These are phyloP conservation scores for Teinopalpus imperialis DNA, from an alignment of 2,888 invertebrate genomes.

Conservation along the genomic window DNA sequence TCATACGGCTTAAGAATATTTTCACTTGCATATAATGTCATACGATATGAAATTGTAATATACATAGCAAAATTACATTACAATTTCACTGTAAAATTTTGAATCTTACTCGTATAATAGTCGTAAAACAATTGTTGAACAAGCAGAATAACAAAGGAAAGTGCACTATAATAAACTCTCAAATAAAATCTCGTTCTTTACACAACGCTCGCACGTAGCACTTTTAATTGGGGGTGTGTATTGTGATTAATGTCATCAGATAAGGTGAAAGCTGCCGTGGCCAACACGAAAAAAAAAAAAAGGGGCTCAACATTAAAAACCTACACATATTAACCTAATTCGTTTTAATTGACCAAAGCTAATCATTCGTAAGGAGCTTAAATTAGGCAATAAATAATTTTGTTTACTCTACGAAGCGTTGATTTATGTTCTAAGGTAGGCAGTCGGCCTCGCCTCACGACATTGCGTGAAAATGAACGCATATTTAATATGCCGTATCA, in stretches of 20 bases:
- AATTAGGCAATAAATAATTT: conserved; percentile 46
- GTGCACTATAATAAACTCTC: conserved; percentile 57
- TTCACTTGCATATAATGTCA: too few species aligned
- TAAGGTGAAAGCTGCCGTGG: conserved; percentile 57
- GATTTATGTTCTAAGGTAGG: conserved; percentile 53
- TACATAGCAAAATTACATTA: too few species aligned
- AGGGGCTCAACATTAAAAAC: conserved; percentile 59
- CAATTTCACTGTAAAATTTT: too few species aligned
- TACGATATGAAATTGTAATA: too few species aligned
- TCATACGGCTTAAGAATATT: too few species aligned
- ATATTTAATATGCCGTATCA: conserved; percentile 28
- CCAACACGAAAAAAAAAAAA: conserved; percentile 59
- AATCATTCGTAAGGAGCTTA: conserved; percentile 72
- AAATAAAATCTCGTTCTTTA: conserved; percentile 52
- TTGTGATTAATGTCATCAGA: conserved; percentile 79
- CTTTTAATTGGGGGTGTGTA: conserved; percentile 79
- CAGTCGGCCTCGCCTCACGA: conserved; percentile 56
- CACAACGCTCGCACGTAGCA: conserved; percentile 51
- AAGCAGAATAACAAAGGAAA: conserved; percentile 53
- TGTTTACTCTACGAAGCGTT: conserved; percentile 52
- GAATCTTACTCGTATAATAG: conserved; percentile 55
- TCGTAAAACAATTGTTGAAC: conserved; percentile 58
- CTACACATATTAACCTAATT: conserved; percentile 80
- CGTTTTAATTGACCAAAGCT: conserved; percentile 74
- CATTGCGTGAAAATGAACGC: conserved; percentile 40